phyloP scores from a whole-genome alignment of 1,140 invertebrate genomes.

The Drosophila yakuba region DNA sequence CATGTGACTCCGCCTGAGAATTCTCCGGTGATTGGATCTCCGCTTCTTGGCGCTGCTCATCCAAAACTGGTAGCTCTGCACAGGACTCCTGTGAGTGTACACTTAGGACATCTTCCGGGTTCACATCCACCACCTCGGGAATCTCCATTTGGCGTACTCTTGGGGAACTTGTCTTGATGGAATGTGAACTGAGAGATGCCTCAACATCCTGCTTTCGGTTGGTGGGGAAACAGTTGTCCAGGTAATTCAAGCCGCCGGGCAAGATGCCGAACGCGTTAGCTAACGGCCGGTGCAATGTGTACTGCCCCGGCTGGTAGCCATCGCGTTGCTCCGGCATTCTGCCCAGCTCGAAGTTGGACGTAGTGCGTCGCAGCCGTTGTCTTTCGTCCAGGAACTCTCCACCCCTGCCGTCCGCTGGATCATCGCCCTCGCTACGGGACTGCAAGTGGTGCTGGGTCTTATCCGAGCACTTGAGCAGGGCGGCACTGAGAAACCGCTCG shows the following conservation, averaged over 20 bases:
- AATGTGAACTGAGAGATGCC: background rate
- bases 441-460: background rate
- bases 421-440: conserved; percentile 57
- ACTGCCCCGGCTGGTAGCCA: conserved; percentile 37
- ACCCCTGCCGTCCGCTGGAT: background rate
- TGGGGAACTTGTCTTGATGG: background rate
- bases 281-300: conserved; percentile 23
- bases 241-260: conserved; percentile 15
- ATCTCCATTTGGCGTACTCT: conserved; percentile 49
- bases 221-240: background rate
- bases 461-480: conserved; percentile 53
- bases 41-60: background rate
- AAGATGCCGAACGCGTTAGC: conserved; percentile 17
- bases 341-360: conserved; percentile 65
- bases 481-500: conserved; percentile 58
- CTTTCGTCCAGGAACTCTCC: background rate
- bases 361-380: conserved; percentile 33
- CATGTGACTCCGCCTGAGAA: background rate
- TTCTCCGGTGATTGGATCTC: background rate
- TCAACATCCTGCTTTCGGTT: background rate
- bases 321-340: conserved; percentile 37
- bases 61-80: background rate
- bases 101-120: conserved; percentile 32
- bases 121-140: conserved; percentile 60
- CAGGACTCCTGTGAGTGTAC: conserved; percentile 8